Percentiles rank a stretch among this genome's conserved stretches.
Conservation (phyloP, 2,113 vertebrate species). For the Cheilinus undulatus region DNA sequence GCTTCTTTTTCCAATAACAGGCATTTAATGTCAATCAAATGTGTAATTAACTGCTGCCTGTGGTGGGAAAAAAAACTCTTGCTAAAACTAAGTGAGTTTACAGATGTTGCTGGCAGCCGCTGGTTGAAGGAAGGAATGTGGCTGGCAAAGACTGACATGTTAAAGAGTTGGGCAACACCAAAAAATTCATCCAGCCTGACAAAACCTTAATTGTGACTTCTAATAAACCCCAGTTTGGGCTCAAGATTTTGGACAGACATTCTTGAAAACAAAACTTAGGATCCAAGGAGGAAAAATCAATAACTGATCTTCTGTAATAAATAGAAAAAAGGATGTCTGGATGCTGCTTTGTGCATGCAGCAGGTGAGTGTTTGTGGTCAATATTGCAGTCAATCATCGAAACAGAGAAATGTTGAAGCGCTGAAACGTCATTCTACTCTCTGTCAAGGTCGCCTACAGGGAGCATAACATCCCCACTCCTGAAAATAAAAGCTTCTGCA, state of each 20-base stretch:
- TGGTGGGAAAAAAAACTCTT: neutral
- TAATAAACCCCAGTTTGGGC: neutral
- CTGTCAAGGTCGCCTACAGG: conserved; percentile 48
- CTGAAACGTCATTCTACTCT: conserved; percentile 60
- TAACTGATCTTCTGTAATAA: conserved; percentile 27
- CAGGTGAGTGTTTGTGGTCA: conserved; percentile 16
- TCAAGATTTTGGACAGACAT: conserved; percentile 12
- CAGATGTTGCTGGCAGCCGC: conserved; percentile 1
- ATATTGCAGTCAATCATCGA: conserved; percentile 47
- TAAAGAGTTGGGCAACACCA: neutral
- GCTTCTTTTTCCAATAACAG: neutral
- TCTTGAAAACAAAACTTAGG: conserved; percentile 6
- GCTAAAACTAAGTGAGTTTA: neutral
- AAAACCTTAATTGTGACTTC: neutral
- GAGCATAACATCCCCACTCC: conserved; percentile 52
- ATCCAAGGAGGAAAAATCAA: conserved; percentile 19
- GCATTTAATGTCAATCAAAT: conserved; percentile 12
- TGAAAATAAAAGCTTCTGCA: conserved; percentile 60
- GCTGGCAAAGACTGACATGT: neutral
- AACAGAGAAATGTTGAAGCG: conserved; percentile 52
- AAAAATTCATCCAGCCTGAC: neutral
- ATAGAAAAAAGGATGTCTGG: neutral
- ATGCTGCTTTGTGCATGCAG: neutral
- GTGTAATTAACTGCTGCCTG: neutral
- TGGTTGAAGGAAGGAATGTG: neutral